Base-by-base conservation (phyloP, 2,888 invertebrate species). In the Tubiluchus corallicola region DNA sequence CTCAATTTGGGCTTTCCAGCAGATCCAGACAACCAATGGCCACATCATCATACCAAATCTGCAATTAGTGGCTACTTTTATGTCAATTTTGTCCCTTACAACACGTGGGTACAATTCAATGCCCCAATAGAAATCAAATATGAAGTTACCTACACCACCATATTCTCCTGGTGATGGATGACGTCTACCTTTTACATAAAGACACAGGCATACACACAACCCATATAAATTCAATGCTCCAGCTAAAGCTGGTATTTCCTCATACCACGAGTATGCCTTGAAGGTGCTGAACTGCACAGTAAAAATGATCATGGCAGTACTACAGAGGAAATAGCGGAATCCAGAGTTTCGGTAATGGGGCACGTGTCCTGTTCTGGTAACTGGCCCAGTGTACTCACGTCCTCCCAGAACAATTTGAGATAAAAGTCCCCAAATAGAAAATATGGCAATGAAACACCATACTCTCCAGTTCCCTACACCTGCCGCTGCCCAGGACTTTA, bases 61-160 rank as follows among this genome's bases (percentile, higher is more conserved):
- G n/a, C 16, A 13, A 39, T 15, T 39, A 5, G 17, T 13, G 9
- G n/a, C 39, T 13, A 45, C 17, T 49, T 64, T 64, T 13, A 64
- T 51, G 47, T 64, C 64, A 40, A 63, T 29, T n/a, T n/a, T 29
- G 9, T 51, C 54, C 4, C 64, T 64, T 43, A 64, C 57, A 2
- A 73, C 50, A 17, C 67, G 54, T 1, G 73, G 72, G 54, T 73
- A 70, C 2, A 70, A 60, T 54, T 74, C 73, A 42, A 70, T 68
- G 1, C 74, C 74, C 56, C 71, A 68, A 57, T 71, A 74, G 53
- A 71, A 71, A 50, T 73, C 71, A 51, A 68, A 70, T 17, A 71
- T 53, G 21, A 59, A 50, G 46, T 63, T 64, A 2, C 64, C 63
- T n/a, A 61, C 56, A n/a, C 58, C 53, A 1, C 64, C 63, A 40